Evolutionary conservation across 2,888 invertebrate genomes (phyloP), one percentile per base, ranked within the genome.

Genomic region (Drosophila koepferae): DNA sequence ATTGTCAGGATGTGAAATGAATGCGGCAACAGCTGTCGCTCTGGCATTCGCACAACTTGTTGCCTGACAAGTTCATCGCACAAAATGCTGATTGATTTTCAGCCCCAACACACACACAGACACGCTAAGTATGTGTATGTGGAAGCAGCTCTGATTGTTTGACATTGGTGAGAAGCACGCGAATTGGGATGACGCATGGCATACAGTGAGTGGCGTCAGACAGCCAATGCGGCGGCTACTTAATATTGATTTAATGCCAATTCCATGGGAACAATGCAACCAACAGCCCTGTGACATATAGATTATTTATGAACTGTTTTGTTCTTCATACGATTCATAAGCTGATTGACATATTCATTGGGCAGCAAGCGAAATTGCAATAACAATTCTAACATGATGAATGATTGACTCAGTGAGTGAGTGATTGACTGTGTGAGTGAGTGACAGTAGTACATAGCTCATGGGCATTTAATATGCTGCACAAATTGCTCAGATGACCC

Each of bases 1-100:
- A 58, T 81, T 77, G 81, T 55, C 68, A 63, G 69, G 60, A 77
- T 68, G 63, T 62, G n/a, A 56, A 53, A 53, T 40, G 64, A 63
- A 77, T 67, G 65, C 34, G 77, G 55, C 77, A 66, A 51, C 75
- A 74, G 79, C 60, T 72, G 62, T 59, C 51, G 59, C 66, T 60
- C 62, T 49, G 59, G 43, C 66, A 63, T 31, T 41, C 56, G 44
- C 54, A 65, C 65, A 80, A 79, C 65, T 80, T 67, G 67, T 64
- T 67, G 75, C 55, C 69, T 77, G 82, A 72, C 82, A 82, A 82
- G 82, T 82, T 82, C 77, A 82, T 76, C 74, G 70, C 65, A 55
- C 63, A 56, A 64, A 81, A 67, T 72, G 74, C 70, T 86, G 90
- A 86, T 90, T 86, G 90, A 90, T 77, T 89, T 77, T 70, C 56